These are phyloP conservation scores for Subacronicta megacephala DNA, from an alignment of 2,888 invertebrate species.

Conservation along the genomic window DNA sequence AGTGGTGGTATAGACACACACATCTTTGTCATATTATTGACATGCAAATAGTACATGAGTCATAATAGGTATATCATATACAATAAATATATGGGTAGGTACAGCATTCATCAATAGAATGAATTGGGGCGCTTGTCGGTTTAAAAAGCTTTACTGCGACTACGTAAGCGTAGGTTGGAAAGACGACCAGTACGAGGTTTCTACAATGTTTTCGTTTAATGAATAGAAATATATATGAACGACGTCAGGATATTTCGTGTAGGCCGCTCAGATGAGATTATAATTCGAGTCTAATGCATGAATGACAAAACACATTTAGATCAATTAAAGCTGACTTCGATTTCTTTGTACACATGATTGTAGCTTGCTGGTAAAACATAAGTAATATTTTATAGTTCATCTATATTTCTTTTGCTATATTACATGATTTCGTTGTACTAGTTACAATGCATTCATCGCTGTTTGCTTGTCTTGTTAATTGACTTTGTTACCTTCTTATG, in stretches of 20 bases:
- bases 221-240: too few relatives aligned
- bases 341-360: conserved; percentile 40
- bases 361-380: conserved; percentile 23
- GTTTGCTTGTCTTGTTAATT: conserved; percentile 44
- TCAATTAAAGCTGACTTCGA: conserved; percentile 44
- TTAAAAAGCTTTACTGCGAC: too few relatives aligned
- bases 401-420: conserved; percentile 35
- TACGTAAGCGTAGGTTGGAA: neutral
- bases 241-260: too few relatives aligned
- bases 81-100: too few relatives aligned
- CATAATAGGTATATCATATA: too few relatives aligned
- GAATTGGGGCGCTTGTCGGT: too few relatives aligned
- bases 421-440: conserved; percentile 59
- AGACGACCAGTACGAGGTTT: too few relatives aligned
- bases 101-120: too few relatives aligned
- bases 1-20: too few relatives aligned
- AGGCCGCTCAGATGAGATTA: neutral
- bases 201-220: too few relatives aligned
- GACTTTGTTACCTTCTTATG: conserved; percentile 40
- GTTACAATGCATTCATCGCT: conserved; percentile 44
- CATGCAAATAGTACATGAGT: too few relatives aligned
- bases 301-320: conserved; percentile 49
- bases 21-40: too few relatives aligned
- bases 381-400: conserved; percentile 16
- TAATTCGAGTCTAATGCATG: conserved; percentile 39